Conservation (phyloP, 2,113 vertebrate species). For the Sisor rabdophorus region DNA sequence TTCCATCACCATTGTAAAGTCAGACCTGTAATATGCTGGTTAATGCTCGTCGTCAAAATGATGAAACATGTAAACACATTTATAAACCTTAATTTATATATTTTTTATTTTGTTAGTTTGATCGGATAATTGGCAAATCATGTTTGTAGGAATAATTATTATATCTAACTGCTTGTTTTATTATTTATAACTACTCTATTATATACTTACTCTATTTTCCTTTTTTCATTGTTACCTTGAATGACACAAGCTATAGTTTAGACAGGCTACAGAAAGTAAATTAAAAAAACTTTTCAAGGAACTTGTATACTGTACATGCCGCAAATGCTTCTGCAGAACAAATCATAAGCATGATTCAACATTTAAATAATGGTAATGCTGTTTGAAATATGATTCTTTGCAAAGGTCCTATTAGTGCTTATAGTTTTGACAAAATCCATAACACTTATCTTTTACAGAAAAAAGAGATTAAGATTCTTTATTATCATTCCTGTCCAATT, state of each 20-base stretch:
- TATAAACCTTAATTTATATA: not conserved
- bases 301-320: not conserved
- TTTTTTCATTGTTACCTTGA: not conserved
- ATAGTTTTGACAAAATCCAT: not conserved
- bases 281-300: not conserved
- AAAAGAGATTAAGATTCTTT: not conserved
- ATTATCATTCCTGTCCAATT: not conserved
- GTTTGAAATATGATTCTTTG: not conserved
- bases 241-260: not conserved
- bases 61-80: not conserved
- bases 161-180: not conserved
- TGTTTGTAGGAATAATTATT: not conserved
- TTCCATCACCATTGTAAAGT: not conserved
- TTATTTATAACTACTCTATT: not conserved
- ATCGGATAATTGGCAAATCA: not conserved
- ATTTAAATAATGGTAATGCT: not conserved
- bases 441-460: not conserved
- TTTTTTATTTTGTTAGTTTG: not conserved
- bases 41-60: not conserved
- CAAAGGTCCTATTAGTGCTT: not conserved
- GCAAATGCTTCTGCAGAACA: not conserved
- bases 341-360: too few relatives aligned
- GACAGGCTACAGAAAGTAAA: not conserved
- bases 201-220: not conserved
- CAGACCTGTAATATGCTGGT: not conserved